Base-by-base conservation (phyloP, 2,888 invertebrate species). In the Neoscelio sp. region DNA sequence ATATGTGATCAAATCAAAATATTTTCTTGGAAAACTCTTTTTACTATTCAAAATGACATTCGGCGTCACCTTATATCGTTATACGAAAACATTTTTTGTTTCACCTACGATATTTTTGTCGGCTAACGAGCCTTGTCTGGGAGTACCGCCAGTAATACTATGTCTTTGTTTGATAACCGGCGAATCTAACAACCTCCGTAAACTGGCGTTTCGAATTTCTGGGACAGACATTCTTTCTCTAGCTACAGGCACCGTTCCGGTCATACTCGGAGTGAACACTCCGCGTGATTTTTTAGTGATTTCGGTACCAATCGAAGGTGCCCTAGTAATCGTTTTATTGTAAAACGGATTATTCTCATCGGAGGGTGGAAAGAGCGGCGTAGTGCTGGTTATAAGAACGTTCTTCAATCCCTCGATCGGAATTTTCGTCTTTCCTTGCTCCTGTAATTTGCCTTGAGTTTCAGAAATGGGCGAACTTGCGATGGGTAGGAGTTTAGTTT, bases 221-320 rank as follows among this genome's bases (percentile, higher is more conserved):
- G 89, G 89, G 0, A 89, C 89, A 1, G 89, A 89, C 86, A 89
- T 87, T 15, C 89, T 83, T 54, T 89, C 89, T n/a, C 89, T 82
- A 0, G 78, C 13, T 8, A 78, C 2, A 78, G 79, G 5, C 78
- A 71, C 15, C 71, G 80, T 3, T 38, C 44, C 20, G 17, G 60
- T 0, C 68, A 75, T 13, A 78, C 58, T 10, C 62, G 82, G 68
- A 1, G 60, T 78, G 2, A 71, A 78, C 71, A 71, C 60, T 10
- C 71, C 77, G 0, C 77, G 77, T n/a, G n/a, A n/a, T 26, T 54
- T 65, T 10, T 67, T 78, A 5, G 10, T 12, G 38, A 35, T 6
- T 20, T 65, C 28, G 33, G 64, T 7, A 40, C 35, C 44, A 5
- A 52, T 26, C 1, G 74, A 54, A 28, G 12, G 12, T 0, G 62